A percentile compares a stretch with the other conserved stretches of the same genome.
phyloP scores from a whole-genome alignment of 2,888 invertebrate species.

The Rotaria magnacalcarata region DNA sequence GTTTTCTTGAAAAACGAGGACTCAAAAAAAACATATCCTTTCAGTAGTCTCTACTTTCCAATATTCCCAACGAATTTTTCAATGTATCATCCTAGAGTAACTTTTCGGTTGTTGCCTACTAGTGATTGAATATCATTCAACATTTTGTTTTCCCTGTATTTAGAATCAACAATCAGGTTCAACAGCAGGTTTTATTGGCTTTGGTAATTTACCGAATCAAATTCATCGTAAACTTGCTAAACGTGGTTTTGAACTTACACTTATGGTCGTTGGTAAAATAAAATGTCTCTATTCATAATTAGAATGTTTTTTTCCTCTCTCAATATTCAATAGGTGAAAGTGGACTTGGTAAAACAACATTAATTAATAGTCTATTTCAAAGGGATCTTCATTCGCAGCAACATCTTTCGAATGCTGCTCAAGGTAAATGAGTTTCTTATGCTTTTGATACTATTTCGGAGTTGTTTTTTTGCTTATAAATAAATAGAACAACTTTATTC shows the following conservation, averaged over 20 bases:
- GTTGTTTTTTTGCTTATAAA: neutral
- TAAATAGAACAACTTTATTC: slow-evolving; percentile 54
- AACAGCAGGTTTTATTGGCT: slow-evolving; percentile 66
- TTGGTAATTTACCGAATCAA: slow-evolving; percentile 90
- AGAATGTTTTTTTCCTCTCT: neutral
- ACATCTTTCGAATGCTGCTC: slow-evolving; percentile 62
- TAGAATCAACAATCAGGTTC: neutral
- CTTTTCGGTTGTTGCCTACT: too few relatives aligned
- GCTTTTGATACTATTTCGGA: too few relatives aligned
- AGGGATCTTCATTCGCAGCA: slow-evolving; percentile 85
- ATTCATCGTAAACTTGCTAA: slow-evolving; percentile 93
- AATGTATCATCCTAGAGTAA: too few relatives aligned
- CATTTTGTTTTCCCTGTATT: neutral
- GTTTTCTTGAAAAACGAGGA: too few relatives aligned
- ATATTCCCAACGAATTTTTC: too few relatives aligned
- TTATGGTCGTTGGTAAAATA: slow-evolving; percentile 80
- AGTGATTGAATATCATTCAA: neutral
- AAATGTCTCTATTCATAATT: neutral
- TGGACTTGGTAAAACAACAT: slow-evolving; percentile 86
- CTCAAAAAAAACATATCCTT: too few relatives aligned
- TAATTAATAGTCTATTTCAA: slow-evolving; percentile 86
- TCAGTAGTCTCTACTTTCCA: too few relatives aligned
- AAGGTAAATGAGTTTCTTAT: neutral
- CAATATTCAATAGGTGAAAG: slow-evolving; percentile 67
- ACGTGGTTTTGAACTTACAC: slow-evolving; percentile 91